A percentile compares a stretch with the other conserved stretches of the same genome.
phyloP scores from a whole-genome alignment of 2,113 vertebrate genomes.

The Brienomyrus longianalis region DNA sequence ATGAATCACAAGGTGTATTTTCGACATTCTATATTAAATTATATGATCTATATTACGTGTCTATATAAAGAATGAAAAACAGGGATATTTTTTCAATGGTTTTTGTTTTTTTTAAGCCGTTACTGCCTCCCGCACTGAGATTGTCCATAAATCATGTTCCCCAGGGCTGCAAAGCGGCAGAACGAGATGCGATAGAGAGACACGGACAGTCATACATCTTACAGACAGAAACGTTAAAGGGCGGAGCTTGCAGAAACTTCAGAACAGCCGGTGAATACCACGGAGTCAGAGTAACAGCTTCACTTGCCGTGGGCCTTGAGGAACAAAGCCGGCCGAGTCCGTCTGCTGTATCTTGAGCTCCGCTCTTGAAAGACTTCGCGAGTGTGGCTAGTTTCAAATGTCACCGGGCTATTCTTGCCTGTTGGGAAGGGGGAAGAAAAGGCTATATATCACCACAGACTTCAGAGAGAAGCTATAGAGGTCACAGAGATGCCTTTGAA shows the following conservation, averaged over 20 bases:
- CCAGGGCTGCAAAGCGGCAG: background rate
- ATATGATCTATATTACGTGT: background rate
- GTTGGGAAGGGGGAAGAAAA: background rate
- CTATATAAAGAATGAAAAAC: background rate
- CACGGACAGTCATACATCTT: slow-evolving; percentile 8
- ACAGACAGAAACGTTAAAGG: background rate
- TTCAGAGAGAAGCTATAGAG: background rate
- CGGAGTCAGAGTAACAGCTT: background rate
- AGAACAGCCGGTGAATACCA: background rate
- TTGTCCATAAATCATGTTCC: background rate
- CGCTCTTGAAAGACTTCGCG: background rate
- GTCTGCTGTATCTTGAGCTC: background rate
- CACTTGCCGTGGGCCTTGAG: background rate
- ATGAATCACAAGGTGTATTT: background rate
- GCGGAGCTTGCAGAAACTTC: background rate
- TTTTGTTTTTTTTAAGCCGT: background rate
- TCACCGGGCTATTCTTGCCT: background rate
- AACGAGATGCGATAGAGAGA: background rate
- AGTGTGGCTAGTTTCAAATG: background rate
- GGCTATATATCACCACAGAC: background rate
- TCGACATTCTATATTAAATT: background rate
- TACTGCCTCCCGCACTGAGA: background rate
- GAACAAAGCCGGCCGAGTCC: background rate
- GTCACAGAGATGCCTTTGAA: background rate
- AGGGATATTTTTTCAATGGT: background rate